These are phyloP conservation scores for Maconellicoccus hirsutus DNA, from an alignment of 1,140 invertebrate species.

Conservation along the genomic window DNA sequence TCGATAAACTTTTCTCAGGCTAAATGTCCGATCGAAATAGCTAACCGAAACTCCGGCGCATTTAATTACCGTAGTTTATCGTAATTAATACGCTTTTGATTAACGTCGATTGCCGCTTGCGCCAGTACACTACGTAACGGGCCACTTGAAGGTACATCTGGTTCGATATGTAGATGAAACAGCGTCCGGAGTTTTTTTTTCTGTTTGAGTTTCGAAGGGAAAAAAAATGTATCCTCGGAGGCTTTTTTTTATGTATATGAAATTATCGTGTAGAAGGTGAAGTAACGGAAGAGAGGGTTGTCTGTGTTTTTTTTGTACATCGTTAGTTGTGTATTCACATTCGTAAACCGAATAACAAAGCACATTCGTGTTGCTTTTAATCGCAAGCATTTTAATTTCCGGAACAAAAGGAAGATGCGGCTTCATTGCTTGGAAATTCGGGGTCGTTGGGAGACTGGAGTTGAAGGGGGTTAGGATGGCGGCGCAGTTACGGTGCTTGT, in stretches of 20 bases:
- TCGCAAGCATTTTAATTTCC: background rate
- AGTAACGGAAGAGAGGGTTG: background rate
- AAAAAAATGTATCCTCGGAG: background rate
- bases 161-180: background rate
- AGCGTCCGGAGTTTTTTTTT: background rate
- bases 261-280: background rate
- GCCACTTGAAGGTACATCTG: background rate
- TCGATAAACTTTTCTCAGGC: background rate
- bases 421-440: background rate
- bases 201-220: background rate
- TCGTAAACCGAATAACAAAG: background rate
- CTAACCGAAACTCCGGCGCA: background rate
- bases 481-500: no score
- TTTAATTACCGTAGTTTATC: background rate
- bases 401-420: background rate
- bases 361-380: background rate
- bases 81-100: slow-evolving; percentile 2
- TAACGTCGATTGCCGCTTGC: background rate
- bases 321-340: background rate
- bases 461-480: no score
- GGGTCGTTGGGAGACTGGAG: background rate
- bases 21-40: background rate
- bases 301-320: background rate
- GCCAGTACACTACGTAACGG: background rate
- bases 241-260: background rate